Conservation (phyloP, 2,888 invertebrate genomes). For the Drosophila subsilvestris region DNA sequence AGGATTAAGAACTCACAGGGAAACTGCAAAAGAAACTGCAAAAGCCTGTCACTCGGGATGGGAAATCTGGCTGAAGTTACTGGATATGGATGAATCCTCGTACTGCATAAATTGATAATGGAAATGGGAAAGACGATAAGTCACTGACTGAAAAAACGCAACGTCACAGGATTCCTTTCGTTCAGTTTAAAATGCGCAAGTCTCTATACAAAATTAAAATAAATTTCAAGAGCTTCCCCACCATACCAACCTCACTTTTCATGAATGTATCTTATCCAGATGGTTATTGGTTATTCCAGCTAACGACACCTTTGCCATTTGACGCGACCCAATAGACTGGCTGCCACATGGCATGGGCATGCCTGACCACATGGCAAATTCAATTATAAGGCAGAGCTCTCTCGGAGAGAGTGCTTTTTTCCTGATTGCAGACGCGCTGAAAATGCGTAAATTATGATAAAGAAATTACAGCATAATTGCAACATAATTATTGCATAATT, state of each 20-base stretch:
- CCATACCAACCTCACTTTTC: no score
- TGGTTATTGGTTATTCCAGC: not conserved
- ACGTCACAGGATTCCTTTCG: no score
- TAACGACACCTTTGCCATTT: not conserved
- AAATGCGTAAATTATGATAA: slow-evolving; percentile 53
- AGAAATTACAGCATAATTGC: slow-evolving; percentile 19
- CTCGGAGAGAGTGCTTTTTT: not conserved
- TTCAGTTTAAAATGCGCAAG: no score
- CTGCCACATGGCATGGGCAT: not conserved
- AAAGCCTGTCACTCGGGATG: not conserved
- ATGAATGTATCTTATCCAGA: not conserved
- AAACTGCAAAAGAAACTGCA: slow-evolving; percentile 1
- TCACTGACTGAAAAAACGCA: not conserved
- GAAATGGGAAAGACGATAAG: not conserved
- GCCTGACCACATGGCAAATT: slow-evolving; percentile 21
- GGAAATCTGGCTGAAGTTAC: not conserved
- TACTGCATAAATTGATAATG: slow-evolving; percentile 13
- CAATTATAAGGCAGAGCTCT: slow-evolving; percentile 18
- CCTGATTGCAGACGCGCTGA: slow-evolving; percentile 1
- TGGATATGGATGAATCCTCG: slow-evolving; percentile 2
- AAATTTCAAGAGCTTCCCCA: no score
- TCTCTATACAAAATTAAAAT: no score
- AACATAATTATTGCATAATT: slow-evolving; percentile 62
- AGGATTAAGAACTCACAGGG: slow-evolving; percentile 22
- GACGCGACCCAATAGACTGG: not conserved